Evolutionary conservation across 2,888 invertebrate species (phyloP).

Genomic region (Drosophila greeni): DNA sequence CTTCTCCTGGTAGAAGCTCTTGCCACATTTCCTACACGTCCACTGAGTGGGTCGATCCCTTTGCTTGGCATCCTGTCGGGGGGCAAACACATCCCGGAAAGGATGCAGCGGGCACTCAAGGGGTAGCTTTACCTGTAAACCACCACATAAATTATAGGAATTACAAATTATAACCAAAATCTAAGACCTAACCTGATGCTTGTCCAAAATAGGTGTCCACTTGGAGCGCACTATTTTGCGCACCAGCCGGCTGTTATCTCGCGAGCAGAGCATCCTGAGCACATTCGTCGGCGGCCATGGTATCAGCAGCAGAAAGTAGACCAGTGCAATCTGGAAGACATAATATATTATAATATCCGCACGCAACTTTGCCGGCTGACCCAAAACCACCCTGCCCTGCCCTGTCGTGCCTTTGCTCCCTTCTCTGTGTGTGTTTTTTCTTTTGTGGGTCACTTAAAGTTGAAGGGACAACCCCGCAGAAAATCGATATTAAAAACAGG

Average conservation of each 20-base stretch:
- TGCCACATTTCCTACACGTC: constrained; percentile 94
- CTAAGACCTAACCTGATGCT: constrained; percentile 82
- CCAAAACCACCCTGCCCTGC: constrained; percentile 30
- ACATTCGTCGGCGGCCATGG: constrained; percentile 93
- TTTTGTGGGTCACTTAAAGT: constrained; percentile 69
- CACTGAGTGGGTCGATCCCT: constrained; percentile 92
- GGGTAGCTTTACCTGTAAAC: constrained; percentile 85
- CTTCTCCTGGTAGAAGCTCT: constrained; percentile 93
- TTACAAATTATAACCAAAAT: too few relatives aligned
- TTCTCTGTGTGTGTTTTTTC: constrained; percentile 4
- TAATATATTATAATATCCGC: constrained; percentile 12
- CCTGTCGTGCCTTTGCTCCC: constrained; percentile 16
- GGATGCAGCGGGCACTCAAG: constrained; percentile 94
- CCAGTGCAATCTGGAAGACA: constrained; percentile 87
- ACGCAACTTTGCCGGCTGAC: constrained; percentile 36
- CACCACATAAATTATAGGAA: background rate
- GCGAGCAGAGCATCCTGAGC: constrained; percentile 91
- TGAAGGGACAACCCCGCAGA: constrained; percentile 55
- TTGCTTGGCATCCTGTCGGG: constrained; percentile 90
- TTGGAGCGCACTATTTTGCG: constrained; percentile 92
- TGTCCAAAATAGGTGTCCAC: constrained; percentile 93
- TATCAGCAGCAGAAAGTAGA: constrained; percentile 89
- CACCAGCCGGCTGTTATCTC: constrained; percentile 93
- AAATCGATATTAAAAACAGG: constrained; percentile 68
- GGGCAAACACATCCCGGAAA: constrained; percentile 90